A percentile compares a stretch with the other conserved stretches of the same genome.
phyloP scores from a whole-genome alignment of 2,888 invertebrate genomes.

The Lamellibrachia satsuma region DNA sequence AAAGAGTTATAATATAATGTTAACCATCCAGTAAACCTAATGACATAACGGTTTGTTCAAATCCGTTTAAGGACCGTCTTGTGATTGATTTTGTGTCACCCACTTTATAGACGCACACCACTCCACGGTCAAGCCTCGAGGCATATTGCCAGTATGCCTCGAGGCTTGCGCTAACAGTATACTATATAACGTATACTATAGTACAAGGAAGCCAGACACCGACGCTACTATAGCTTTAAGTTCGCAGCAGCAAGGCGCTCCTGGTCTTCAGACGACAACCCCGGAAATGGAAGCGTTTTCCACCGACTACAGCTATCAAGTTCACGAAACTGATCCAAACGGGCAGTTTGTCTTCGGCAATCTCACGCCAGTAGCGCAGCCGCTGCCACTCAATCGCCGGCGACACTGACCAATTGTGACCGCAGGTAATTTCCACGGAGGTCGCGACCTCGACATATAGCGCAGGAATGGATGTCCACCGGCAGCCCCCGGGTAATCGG shows the following conservation, averaged over 20 bases:
- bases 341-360: neutral
- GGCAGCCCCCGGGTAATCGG: neutral
- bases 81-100: neutral
- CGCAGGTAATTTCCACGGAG: neutral
- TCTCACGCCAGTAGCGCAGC: neutral
- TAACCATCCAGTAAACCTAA: neutral
- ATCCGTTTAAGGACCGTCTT: neutral
- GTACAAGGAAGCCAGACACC: neutral
- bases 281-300: too few relatives aligned
- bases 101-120: neutral
- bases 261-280: too few relatives aligned
- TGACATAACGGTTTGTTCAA: neutral
- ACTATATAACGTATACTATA: neutral
- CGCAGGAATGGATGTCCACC: neutral
- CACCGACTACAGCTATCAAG: neutral
- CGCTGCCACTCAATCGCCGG: neutral
- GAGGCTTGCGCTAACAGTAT: neutral
- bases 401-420: neutral
- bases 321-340: constrained; percentile 13
- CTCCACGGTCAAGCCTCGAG: neutral
- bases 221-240: neutral
- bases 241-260: neutral
- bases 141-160: neutral
- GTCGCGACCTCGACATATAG: neutral
- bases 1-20: neutral